Evolutionary conservation across 2,797 vertebrate genomes (phyloP), one percentile per base, ranked within the genome.

Genomic region (Esox masquinongy): DNA sequence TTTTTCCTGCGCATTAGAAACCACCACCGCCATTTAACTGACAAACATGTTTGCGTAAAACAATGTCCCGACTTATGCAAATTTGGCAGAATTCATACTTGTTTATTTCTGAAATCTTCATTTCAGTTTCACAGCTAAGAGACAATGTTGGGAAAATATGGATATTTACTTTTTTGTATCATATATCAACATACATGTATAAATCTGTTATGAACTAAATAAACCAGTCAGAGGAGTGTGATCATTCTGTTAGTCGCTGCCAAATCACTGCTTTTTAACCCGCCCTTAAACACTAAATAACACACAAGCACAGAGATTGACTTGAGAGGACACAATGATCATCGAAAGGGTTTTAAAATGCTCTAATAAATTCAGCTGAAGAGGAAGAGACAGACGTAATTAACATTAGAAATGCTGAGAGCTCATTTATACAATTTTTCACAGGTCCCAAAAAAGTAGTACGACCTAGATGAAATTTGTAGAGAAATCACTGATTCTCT

Each of bases 301-400:
- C 89, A 90, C 88, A 90, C 89, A 87, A 92, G 89, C 90, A 92
- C 87, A 88, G 83, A 90, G 85, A 88, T 86, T 15, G 85, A 92
- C 83, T 85, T 85, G 86, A 91, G 88, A 90, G 80, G 83, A 91
- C 85, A 90, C 90, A 87, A 90, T 89, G 85, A 90, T 91, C 87
- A 89, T 83, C 82, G 77, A 79, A 85, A 92, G 83, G 85, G 85
- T 79, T 82, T 81, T 84, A 86, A 92, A 92, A 91, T 82, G 87
- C 85, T 86, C 90, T 90, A 87, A 86, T 91, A 89, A 92, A 90
- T 87, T 91, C 86, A 88, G 84, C 84, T 83, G 43, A 29, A 66
- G 86, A 89, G 89, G 85, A 83, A 91, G 87, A 91, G 88, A 90
- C 88, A 86, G 82, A 90, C 86, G 88, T 84, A 70, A 61, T 69